Evolutionary conservation across 2,113 vertebrate species (phyloP), one percentile per base, ranked within the genome.

Genomic region (Phalacrocorax aristotelis): DNA sequence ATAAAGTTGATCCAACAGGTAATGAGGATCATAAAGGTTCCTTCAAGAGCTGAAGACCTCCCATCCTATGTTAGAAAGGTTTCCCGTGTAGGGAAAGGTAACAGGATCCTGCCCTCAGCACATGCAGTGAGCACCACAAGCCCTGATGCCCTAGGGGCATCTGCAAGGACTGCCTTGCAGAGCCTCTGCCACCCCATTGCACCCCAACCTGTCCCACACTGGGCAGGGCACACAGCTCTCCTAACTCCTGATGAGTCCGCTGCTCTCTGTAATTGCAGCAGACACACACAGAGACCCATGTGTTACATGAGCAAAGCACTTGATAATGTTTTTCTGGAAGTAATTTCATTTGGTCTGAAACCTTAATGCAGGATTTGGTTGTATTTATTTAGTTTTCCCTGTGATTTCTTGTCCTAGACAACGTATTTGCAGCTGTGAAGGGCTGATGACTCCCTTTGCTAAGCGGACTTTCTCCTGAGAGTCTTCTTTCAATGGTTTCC

Each of bases 291-390:
- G 22, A 72, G 25, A 54, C 23, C 25, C 10, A 0, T 3, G 34
- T 40, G 66, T 29, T 76, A 69, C 36, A 68, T 2, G 22, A 89
- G 48, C 62, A 77, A 76, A 79, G 65, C 0, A 0, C 42, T 84
- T 6, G 1, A n/a, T 30, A 30, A 5, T 83, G 64, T 83, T 96
- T 95, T 83, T 52, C 95, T 97, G 96, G 93, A 98, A 96, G 91
- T 94, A 95, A 90, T 71, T 97, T 95, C 79, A 96, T 83, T 94
- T 55, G 84, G 51, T 90, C 88, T 68, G 81, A 95, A 85, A 55
- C 32, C 38, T 85, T 82, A 81, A 80, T 23, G 62, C 57, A 93
- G 87, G 69, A 87, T 96, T 95, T 87, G 65, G 52, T 75, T 49
- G 69, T 48, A 91, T 95, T 92, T 95, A 89, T 96, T 95, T 94